A percentile compares a stretch with the other conserved stretches of the same genome.
Evolutionary conservation across 2,113 vertebrate species (phyloP).

Genomic region (Willisornis vidua): DNA sequence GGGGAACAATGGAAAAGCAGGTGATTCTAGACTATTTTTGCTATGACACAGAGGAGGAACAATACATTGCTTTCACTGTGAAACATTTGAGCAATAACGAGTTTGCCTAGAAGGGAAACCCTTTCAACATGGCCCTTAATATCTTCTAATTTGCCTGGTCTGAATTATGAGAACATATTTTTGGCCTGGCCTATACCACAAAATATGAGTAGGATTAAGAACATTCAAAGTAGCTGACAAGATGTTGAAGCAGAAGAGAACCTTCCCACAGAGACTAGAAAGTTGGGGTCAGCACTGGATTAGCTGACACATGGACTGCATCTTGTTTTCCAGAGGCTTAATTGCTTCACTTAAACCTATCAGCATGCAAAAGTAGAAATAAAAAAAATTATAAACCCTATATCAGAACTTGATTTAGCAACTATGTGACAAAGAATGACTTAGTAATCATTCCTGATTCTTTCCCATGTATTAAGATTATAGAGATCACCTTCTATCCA

Average conservation of each 20-base stretch:
- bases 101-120: constrained; percentile 7
- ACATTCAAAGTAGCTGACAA: constrained; percentile 12
- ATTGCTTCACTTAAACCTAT: neutral
- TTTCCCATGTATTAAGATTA: neutral
- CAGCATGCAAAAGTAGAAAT: neutral
- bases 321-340: neutral
- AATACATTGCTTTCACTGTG: neutral
- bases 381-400: neutral
- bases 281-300: neutral
- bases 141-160: constrained; percentile 1
- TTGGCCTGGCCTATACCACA: constrained; percentile 1
- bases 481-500: neutral
- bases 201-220: constrained; percentile 21
- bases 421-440: neutral
- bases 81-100: constrained; percentile 7
- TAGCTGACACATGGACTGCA: neutral
- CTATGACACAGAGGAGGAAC: neutral
- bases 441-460: neutral
- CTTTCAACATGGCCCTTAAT: neutral
- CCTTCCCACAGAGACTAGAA: neutral
- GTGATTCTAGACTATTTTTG: neutral
- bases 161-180: constrained; percentile 14
- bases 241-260: neutral
- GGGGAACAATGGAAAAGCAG: neutral
- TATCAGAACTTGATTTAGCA: neutral